Conservation (phyloP, 1,140 invertebrate species). For the Drosophila pandora region DNA sequence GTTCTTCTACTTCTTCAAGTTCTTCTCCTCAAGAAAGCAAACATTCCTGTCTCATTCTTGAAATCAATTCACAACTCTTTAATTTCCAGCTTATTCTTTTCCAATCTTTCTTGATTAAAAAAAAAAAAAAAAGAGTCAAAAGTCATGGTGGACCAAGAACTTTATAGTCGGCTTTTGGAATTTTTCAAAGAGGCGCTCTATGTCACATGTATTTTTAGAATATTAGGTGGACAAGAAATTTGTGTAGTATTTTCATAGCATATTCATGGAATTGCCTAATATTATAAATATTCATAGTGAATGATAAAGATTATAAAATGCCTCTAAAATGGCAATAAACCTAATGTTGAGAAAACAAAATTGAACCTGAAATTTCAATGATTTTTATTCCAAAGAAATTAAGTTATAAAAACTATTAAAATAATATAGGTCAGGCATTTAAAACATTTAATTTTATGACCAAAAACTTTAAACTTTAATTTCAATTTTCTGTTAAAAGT, state of each 20-base stretch:
- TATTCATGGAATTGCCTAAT: too few relatives aligned
- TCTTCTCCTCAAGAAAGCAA: too few relatives aligned
- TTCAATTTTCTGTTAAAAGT: neutral
- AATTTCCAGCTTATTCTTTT: neutral
- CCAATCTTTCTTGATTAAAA: too few relatives aligned
- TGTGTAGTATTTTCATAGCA: neutral
- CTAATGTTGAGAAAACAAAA: too few relatives aligned
- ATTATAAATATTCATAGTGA: constrained; percentile 16
- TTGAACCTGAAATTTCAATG: neutral
- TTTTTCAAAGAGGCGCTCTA: neutral
- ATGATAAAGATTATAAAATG: neutral
- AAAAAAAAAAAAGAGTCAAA: too few relatives aligned
- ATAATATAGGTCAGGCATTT: neutral
- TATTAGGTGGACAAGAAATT: too few relatives aligned
- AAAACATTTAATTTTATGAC: too few relatives aligned
- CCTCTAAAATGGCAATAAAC: neutral
- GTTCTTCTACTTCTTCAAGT: too few relatives aligned
- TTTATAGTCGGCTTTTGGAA: neutral
- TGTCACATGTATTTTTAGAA: neutral
- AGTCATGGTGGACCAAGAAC: neutral
- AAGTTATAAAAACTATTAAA: neutral
- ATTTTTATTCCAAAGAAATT: neutral
- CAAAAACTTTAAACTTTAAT: constrained; percentile 1
- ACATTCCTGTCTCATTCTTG: too few relatives aligned
- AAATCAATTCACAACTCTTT: too few relatives aligned